Evolutionary conservation across 2,888 invertebrate species (phyloP).

Genomic region (Euzetes globulus): DNA sequence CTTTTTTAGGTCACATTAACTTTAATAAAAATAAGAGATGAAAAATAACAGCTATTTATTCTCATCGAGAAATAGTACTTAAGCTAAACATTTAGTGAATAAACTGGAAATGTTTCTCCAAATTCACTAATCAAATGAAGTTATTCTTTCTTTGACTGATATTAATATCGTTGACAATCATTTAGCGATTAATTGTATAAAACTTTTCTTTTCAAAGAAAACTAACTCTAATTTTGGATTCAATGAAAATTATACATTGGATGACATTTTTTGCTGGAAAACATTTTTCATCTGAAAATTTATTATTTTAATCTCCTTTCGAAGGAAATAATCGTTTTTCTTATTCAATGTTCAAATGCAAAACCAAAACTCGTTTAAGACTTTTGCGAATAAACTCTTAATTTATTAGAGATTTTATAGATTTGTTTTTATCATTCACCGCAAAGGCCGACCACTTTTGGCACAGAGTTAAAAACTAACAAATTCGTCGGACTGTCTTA

Average conservation of each 20-base stretch:
- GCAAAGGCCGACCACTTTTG: too few species aligned
- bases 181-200: constrained; percentile 7
- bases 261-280: not conserved
- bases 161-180: not conserved
- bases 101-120: too few species aligned
- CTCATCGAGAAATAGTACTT: not conserved
- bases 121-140: not conserved
- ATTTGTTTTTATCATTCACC: too few species aligned
- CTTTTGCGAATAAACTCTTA: not conserved
- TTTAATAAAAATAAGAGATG: not conserved
- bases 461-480: too few species aligned
- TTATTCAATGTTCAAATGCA: not conserved
- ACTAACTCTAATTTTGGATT: not conserved
- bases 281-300: not conserved
- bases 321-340: not conserved
- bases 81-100: not conserved
- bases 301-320: constrained; percentile 4
- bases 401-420: not conserved
- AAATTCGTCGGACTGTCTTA: too few species aligned
- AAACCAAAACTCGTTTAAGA: not conserved
- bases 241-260: not conserved
- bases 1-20: not conserved
- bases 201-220: not conserved
- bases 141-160: not conserved
- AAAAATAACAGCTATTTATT: not conserved